Evolutionary conservation across 2,113 vertebrate species (phyloP), one percentile per base, ranked within the genome.

Genomic region (Gambusia affinis): DNA sequence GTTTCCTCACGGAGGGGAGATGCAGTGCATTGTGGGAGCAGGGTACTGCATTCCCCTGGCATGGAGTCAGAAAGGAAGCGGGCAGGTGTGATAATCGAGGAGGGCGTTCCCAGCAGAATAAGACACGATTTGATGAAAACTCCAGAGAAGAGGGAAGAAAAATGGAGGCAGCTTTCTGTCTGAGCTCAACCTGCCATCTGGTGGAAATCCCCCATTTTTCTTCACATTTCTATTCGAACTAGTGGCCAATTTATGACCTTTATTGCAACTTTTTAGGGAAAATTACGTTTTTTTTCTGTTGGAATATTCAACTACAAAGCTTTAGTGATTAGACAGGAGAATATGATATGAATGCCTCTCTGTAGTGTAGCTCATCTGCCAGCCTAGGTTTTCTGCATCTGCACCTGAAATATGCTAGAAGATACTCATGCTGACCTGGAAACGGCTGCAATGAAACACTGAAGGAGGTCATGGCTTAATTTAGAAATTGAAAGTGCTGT

Each of bases 141-240:
- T 87, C 75, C 35, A 42, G 70, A 83, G 81, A 24, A 51, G 71
- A 57, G 54, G 14, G 42, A 39, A 33, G 2, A 29, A 4, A 57
- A 12, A 42, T n/a, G 8, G 22, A 60, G 51, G 35, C 2, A 2
- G 1, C 12, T 15, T n/a, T 19, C 61, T 72, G 35, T 54, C 66
- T 84, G 80, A 82, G 86, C 85, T 91, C 61, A 29, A 83, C 60
- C 90, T 94, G 93, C 94, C 94, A 94, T 88, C 93, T 94, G 91
- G 93, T 92, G 94, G 94, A 88, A 33, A 39, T 19, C 35, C 51
- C 24, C 51, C 24, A 57, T 57, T 11, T 57, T n/a, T n/a, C 24
- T n/a, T n/a, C 51, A 24, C 24, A n/a, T 24, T 57, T 24, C 8
- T n/a, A 57, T 57, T 57, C 10, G n/a, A 54, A 57, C 22, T 57